Base-by-base conservation (phyloP, 2,888 invertebrate species). In the Habrosyne pyritoides region DNA sequence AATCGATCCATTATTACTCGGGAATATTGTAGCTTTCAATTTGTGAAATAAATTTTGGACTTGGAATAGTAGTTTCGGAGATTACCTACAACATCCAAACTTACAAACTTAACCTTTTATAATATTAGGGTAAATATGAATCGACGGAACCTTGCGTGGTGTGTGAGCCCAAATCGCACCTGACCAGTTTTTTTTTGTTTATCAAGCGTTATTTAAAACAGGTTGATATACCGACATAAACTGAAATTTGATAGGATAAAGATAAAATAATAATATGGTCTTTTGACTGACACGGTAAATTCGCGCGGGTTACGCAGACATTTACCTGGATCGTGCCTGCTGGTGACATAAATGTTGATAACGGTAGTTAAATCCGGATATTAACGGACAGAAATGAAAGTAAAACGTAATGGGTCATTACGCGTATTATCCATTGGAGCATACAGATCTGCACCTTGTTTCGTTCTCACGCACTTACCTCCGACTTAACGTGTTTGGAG, bases 381-480 rank as follows among this genome's bases (percentile, higher is more conserved):
- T 82, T 81, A 81, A 77, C 59, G 64, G 64, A 66, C 61, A 77
- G 75, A 77, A 79, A 80, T 79, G 74, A 79, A 80, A 81, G 77
- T 79, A 81, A 82, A 85, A 81, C 75, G 73, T 78, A 83, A 83
- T 81, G 78, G 83, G 77, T 81, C 79, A 83, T 84, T 86, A 83
- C 68, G 63, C 68, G 73, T 66, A 77, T 77, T 79, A 75, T 79
- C 75, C 77, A 70, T 66, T 74, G 76, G 71, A 73, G 74, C 77
- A 77, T 72, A 63, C 67, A 64, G 61, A 74, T 69, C 69, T 75
- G 66, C 84, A 81, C 75, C 84, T 86, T 87, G 86, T 83, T 81
- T 81, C 77, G 73, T 86, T 88, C 86, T 82, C 87, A 88, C 84
- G 83, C 80, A 77, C 75, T 82, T 75, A 75, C 75, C 70, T 73